Evolutionary conservation across 2,113 vertebrate species (phyloP), one percentile per base, ranked within the genome.

Genomic region (Tenrec ecaudatus): DNA sequence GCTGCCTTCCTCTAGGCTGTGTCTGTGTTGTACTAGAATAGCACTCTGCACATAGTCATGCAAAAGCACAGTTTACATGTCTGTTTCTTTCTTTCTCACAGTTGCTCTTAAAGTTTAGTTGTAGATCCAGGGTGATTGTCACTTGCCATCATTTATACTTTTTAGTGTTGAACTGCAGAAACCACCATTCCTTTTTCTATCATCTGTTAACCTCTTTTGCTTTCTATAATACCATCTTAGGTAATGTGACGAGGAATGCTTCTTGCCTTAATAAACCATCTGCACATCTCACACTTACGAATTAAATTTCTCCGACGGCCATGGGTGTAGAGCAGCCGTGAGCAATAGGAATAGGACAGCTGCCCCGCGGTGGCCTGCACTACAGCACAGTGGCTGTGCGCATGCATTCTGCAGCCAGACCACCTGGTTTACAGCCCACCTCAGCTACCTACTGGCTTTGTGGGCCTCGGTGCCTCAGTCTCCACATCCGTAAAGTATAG

Each of bases 181-280:
- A 10, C 33, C 38, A 36, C 47, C 2, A 7, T 86, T 79, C 43
- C 43, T 77, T 89, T 58, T 93, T 77, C 33, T 88, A 69, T 91
- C 4, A 4, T 25, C 68, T 86, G 31, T 92, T 84, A 3, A 47
- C 43, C 43, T 47, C 43, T 20, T 85, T 89, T 93, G 57, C 23
- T 53, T 78, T 94, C 76, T 93, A 60, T 89, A 94, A 78, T 82
- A 81, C 38, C 15, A 4, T 40, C 53, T 94, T 91, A 75, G 20
- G 20, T 78, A 36, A 82, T 31, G 43, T 92, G 64, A 23, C 10
- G 62, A 86, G 33, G 47, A 38, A 38, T 22, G 6, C 69, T 71
- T 27, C 31, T 95, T 90, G 82, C 57, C 4, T 60, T 94, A 68
- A 75, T 73, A 78, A 58, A 47, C 15, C 82, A 83, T 73, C 36